Conservation (phyloP, 1,140 invertebrate species). For the Drosophila bocqueti region DNA sequence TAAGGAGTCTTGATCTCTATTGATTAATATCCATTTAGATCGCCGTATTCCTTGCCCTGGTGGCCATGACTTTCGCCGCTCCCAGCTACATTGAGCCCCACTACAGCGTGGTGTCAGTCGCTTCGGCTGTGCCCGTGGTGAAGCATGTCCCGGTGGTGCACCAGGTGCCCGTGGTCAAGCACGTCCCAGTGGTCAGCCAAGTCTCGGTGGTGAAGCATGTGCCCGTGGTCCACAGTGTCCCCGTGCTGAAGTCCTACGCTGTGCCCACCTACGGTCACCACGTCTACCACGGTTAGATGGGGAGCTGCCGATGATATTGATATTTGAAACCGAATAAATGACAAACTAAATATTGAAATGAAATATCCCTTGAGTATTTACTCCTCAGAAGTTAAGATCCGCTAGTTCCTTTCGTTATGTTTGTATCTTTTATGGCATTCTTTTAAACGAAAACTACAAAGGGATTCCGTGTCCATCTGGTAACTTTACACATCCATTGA, state of each 20-base stretch:
- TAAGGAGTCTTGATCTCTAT: neutral
- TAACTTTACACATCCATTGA: conserved; percentile 2
- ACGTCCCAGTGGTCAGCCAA: conserved; percentile 39
- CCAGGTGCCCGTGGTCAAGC: conserved; percentile 28
- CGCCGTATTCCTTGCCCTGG: conserved; percentile 36
- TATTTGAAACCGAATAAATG: conserved; percentile 16
- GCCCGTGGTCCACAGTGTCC: conserved; percentile 35
- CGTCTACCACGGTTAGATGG: conserved; percentile 30
- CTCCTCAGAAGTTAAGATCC: neutral
- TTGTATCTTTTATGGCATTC: neutral
- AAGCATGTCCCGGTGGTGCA: conserved; percentile 36
- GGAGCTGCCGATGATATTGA: neutral
- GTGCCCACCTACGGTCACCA: conserved; percentile 38
- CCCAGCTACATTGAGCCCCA: conserved; percentile 41
- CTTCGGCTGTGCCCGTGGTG: conserved; percentile 37
- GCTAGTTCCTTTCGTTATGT: too few relatives aligned
- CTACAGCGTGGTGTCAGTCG: conserved; percentile 33
- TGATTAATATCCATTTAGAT: conserved; percentile 8
- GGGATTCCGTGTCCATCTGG: neutral
- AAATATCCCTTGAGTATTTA: neutral
- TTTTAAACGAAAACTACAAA: neutral
- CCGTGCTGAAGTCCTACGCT: conserved; percentile 42
- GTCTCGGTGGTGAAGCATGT: conserved; percentile 28
- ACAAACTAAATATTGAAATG: neutral
- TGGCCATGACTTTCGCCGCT: conserved; percentile 37